These are phyloP conservation scores for Eulemur macaco DNA, from an alignment of 2,113 vertebrate species.

Conservation along the genomic window DNA sequence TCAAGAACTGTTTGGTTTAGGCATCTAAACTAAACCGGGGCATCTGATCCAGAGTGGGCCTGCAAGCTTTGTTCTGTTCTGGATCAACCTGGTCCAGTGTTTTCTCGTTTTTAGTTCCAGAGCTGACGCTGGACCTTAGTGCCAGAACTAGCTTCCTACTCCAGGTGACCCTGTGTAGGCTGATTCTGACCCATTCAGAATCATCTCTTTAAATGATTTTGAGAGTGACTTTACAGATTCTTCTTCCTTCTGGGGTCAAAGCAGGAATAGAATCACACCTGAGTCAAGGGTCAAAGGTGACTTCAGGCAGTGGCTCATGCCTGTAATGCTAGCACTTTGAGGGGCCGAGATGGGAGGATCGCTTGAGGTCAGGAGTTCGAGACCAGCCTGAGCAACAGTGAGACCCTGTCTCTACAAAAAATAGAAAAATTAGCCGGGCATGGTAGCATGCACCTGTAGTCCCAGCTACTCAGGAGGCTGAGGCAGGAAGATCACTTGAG, in stretches of 20 bases:
- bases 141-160: neutral
- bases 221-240: neutral
- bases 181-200: neutral
- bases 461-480: too few relatives aligned
- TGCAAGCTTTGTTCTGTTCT: neutral
- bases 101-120: neutral
- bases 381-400: too few relatives aligned
- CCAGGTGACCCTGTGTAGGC: neutral
- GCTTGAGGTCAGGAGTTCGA: too few relatives aligned
- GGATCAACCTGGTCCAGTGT: neutral
- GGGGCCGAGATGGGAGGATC: too few relatives aligned
- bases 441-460: too few relatives aligned
- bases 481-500: too few relatives aligned
- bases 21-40: neutral
- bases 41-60: neutral
- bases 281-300: neutral
- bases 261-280: neutral
- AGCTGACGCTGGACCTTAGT: neutral
- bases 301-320: neutral
- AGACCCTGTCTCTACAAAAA: too few relatives aligned
- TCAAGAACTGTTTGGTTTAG: conserved; percentile 28
- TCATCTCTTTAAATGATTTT: neutral
- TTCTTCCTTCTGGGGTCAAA: neutral
- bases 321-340: too few relatives aligned
- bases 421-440: too few relatives aligned